Base-by-base conservation (phyloP, 2,797 vertebrate genomes). In the Merluccius polli region DNA sequence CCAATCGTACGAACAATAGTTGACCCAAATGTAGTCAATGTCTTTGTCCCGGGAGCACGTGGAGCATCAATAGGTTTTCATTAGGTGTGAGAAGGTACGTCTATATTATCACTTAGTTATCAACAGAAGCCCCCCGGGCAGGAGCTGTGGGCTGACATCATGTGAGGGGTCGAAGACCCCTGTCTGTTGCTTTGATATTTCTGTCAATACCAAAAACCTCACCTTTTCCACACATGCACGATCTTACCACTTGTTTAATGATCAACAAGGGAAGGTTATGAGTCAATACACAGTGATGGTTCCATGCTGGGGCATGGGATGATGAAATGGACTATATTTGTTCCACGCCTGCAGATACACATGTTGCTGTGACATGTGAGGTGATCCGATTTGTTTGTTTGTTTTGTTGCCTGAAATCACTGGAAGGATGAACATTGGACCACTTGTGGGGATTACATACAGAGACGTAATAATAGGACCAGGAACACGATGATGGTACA, bases 21-120 rank as follows among this genome's bases (percentile, higher is more conserved):
- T n/a, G 52, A 8, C 52, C 52, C 52, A n/a, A 2, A 59, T 59
- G 44, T 90, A 89, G 89, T 94, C 91, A 91, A 93, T 91, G 91
- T 73, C 86, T 87, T 91, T 89, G 90, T 91, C 92, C 90, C 88
- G 77, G 87, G 86, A 83, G 84, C 87, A 27, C 84, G 78, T 81
- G 82, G 84, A 7, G 52, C 88, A 90, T 93, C 92, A 88, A 93
- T 94, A 92, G 27, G 78, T 91, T 93, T n/a, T 94, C 93, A 93
- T 87, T 85, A 78, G n/a, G 21, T 8, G 21, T 89, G 86, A 89
- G 87, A 86, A 86, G 83, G 83, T 89, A 85, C 85, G 89, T 93
- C 92, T 90, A 91, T 93, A 93, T 87, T 86, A 89, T 87, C 86
- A 86, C 84, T 90, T 2, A 59, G 52, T 89, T 82, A 90, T 85